Evolutionary conservation across 1,140 invertebrate species (phyloP).

Genomic region (Pemphigus obesinymphae): DNA sequence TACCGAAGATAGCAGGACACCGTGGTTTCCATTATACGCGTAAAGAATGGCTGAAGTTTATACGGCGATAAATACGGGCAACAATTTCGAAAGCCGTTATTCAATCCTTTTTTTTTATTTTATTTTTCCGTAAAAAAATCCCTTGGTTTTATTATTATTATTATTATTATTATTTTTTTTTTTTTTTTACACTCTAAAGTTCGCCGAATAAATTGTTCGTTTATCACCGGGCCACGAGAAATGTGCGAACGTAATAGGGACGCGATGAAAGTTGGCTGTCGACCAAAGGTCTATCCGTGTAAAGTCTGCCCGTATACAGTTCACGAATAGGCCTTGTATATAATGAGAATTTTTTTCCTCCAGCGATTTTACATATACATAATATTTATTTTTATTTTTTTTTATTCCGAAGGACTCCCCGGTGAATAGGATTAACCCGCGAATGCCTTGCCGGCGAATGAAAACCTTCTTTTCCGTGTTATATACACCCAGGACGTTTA

Average conservation of each 20-base stretch:
- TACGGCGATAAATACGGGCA: background rate
- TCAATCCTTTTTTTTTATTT: background rate
- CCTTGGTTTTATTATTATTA: background rate
- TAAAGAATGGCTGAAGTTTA: slow-evolving; percentile 10
- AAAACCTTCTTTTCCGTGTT: background rate
- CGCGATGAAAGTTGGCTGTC: background rate
- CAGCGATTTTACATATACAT: background rate
- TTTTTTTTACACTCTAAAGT: background rate
- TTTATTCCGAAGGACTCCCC: background rate
- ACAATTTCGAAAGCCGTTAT: slow-evolving; percentile 31
- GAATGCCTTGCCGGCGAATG: background rate
- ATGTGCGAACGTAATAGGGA: background rate
- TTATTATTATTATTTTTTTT: background rate
- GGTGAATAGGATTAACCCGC: background rate
- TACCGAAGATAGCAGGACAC: background rate
- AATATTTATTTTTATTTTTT: background rate
- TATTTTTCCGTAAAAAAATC: slow-evolving; percentile 1
- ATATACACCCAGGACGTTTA: slow-evolving; percentile 9
- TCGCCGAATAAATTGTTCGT: background rate
- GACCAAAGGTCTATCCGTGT: background rate
- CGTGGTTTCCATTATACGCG: slow-evolving; percentile 12
- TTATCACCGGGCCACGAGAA: background rate
- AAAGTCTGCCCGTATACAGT: background rate
- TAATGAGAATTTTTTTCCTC: background rate
- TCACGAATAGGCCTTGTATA: background rate